Evolutionary conservation across 2,113 vertebrate species (phyloP).

Genomic region (Seriola dumerili): DNA sequence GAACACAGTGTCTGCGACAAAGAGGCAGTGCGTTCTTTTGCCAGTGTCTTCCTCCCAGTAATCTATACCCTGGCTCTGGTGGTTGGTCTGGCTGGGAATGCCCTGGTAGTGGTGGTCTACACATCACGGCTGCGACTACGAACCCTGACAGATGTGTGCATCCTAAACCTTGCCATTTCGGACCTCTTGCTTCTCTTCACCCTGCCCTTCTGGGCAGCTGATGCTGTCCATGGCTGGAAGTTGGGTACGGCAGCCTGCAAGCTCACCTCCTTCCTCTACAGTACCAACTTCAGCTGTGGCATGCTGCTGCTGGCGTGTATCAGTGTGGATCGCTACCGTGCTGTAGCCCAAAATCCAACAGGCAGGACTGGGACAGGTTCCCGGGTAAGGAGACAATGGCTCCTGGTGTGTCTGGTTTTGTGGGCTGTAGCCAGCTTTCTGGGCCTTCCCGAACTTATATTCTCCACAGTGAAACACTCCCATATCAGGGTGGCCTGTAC

Average conservation of each 20-base stretch:
- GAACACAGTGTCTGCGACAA: conserved; percentile 91
- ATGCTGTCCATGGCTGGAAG: conserved; percentile 90
- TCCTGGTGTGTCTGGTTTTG: conserved; percentile 78
- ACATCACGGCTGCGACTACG: conserved; percentile 87
- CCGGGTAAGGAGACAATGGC: conserved; percentile 35
- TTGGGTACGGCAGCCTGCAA: conserved; percentile 89
- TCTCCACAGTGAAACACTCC: conserved; percentile 85
- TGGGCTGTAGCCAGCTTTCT: conserved; percentile 87
- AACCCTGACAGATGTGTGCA: conserved; percentile 91
- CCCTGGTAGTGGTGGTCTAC: conserved; percentile 90
- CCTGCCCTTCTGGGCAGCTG: conserved; percentile 93
- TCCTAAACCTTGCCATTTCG: conserved; percentile 91
- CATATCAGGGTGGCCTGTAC: conserved; percentile 82
- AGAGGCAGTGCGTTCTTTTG: conserved; percentile 89
- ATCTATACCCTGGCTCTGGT: conserved; percentile 89
- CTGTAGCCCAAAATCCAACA: conserved; percentile 62
- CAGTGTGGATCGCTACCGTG: conserved; percentile 91
- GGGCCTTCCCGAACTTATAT: conserved; percentile 89
- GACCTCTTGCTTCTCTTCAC: conserved; percentile 93
- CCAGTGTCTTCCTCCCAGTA: conserved; percentile 87
- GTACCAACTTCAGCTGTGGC: conserved; percentile 92
- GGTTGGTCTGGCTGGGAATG: conserved; percentile 90
- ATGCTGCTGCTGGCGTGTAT: conserved; percentile 95
- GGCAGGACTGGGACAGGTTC: conserved; percentile 32
- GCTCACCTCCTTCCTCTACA: conserved; percentile 89